Conservation (phyloP, 2,113 vertebrate genomes). For the Microtus pennsylvanicus region DNA sequence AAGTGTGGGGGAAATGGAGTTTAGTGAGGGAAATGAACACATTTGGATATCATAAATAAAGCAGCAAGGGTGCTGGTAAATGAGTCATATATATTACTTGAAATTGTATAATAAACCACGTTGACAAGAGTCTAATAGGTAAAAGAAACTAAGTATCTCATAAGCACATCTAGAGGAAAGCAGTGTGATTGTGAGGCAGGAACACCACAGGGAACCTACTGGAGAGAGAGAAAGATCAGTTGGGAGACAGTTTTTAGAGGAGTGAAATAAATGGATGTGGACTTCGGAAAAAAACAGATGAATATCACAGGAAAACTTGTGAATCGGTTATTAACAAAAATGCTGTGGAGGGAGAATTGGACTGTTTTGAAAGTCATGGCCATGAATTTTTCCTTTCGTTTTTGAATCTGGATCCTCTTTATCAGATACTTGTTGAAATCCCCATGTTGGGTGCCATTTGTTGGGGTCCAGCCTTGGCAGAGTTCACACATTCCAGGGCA, state of each 20-base stretch:
- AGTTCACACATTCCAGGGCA: no score
- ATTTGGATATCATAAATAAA: not conserved
- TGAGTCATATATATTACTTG: no score
- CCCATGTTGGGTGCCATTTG: no score
- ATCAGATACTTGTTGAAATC: no score
- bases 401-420: not conserved
- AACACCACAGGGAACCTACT: not conserved
- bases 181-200: not conserved
- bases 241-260: not conserved
- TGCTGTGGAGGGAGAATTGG: not conserved
- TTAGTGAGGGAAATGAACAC: not conserved
- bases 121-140: not conserved
- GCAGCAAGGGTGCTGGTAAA: not conserved
- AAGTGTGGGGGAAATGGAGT: not conserved
- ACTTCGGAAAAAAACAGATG: not conserved
- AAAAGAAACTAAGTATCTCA: not conserved
- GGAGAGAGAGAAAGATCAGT: not conserved
- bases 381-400: not conserved
- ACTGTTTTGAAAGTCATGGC: not conserved
- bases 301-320: not conserved
- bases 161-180: not conserved
- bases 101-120: not conserved
- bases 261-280: not conserved
- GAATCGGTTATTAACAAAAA: not conserved
- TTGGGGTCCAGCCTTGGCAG: no score